phyloP scores from a whole-genome alignment of 1,140 invertebrate species.

The Asbolus verrucosus region DNA sequence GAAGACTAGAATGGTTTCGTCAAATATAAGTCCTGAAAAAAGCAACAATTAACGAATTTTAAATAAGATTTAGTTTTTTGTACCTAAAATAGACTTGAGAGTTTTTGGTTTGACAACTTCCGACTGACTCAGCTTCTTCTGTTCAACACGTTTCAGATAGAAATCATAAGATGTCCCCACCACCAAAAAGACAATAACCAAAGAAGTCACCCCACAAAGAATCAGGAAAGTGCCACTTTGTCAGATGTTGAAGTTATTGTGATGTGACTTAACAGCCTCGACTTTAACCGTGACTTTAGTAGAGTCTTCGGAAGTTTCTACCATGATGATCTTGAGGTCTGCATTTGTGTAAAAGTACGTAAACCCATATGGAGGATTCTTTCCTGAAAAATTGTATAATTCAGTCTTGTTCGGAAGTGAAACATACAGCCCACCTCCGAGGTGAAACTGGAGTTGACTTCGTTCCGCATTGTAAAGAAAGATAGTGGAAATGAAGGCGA shows the following conservation, averaged over 20 bases:
- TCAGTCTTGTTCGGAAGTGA: background rate
- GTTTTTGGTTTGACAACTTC: conserved; percentile 52
- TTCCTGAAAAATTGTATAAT: conserved; percentile 64
- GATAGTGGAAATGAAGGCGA: conserved; percentile 59
- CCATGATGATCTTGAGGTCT: conserved; percentile 72
- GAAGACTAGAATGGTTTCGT: conserved; percentile 81
- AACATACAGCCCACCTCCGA: conserved; percentile 48
- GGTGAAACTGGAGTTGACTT: conserved; percentile 59
- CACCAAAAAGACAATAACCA: conserved; percentile 71
- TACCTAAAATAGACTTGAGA: conserved; percentile 45
- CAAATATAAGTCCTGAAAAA: conserved; percentile 59
- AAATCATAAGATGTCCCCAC: conserved; percentile 73
- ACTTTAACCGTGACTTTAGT: conserved; percentile 66
- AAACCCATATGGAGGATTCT: conserved; percentile 76
- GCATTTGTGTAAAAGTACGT: conserved; percentile 74
- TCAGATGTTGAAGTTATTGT: conserved; percentile 74
- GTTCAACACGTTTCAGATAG: conserved; percentile 58
- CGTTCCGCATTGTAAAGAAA: conserved; percentile 58
- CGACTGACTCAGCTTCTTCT: conserved; percentile 30
- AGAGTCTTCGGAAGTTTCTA: conserved; percentile 67
- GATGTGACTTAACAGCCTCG: conserved; percentile 74
- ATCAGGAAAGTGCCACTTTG: conserved; percentile 69
- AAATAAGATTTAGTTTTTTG: no score
- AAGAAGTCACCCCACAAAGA: conserved; percentile 71
- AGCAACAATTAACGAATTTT: no score